Evolutionary conservation across 2,113 vertebrate genomes (phyloP).

Genomic region (Cyanoderma ruficeps): DNA sequence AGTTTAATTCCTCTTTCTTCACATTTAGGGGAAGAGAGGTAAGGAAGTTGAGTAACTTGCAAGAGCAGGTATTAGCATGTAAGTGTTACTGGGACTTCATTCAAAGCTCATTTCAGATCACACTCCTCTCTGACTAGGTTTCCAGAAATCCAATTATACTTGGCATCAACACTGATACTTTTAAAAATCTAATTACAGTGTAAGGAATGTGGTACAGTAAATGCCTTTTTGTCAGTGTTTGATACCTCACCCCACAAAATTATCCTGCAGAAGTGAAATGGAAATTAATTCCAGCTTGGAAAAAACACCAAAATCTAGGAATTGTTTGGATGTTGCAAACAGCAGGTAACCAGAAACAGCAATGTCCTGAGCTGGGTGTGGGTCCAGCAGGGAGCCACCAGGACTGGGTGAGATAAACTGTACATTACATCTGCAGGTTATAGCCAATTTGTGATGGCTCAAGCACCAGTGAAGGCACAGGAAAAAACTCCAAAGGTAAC

Average conservation of each 20-base stretch:
- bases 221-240: background rate
- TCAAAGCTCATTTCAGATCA: background rate
- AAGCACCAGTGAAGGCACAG: background rate
- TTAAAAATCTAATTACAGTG: background rate
- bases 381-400: background rate
- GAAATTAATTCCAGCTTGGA: background rate
- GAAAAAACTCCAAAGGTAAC: background rate
- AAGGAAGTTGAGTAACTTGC: background rate
- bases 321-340: background rate
- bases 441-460: background rate
- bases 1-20: background rate
- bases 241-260: background rate
- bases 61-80: constrained; percentile 5
- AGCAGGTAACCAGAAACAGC: background rate
- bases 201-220: background rate
- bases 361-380: background rate
- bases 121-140: background rate
- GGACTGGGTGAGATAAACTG: background rate
- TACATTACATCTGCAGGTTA: background rate
- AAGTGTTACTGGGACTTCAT: background rate
- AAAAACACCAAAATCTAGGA: background rate
- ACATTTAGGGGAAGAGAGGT: background rate
- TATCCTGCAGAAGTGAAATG: background rate
- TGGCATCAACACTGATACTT: background rate
- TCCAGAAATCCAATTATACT: constrained; percentile 22